Percentiles rank a stretch among this genome's conserved stretches.
These are phyloP conservation scores for Danaus melanippus DNA, from an alignment of 1,140 invertebrate species.

Conservation along the genomic window DNA sequence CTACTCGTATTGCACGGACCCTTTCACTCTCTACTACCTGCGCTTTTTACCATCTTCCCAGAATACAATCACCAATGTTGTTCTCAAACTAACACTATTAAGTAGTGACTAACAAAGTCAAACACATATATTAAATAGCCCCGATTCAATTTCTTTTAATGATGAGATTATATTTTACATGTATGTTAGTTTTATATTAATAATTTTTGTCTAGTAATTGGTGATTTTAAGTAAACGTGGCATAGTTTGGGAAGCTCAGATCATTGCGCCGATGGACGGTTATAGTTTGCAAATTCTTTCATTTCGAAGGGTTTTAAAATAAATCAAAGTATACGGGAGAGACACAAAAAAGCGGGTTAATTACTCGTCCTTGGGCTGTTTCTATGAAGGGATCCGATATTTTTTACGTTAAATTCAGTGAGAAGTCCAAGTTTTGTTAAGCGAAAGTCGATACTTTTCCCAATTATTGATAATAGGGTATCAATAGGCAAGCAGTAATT, in stretches of 20 bases:
- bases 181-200: too few relatives aligned
- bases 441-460: too few relatives aligned
- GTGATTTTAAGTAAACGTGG: background rate
- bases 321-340: slow-evolving; percentile 67
- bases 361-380: slow-evolving; percentile 52
- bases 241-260: slow-evolving; percentile 38
- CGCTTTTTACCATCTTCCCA: slow-evolving; percentile 62
- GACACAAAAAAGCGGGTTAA: slow-evolving; percentile 65
- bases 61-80: slow-evolving; percentile 45
- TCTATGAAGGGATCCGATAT: slow-evolving; percentile 54
- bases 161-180: too few relatives aligned
- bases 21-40: slow-evolving; percentile 71
- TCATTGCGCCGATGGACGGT: slow-evolving; percentile 41
- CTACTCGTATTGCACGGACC: slow-evolving; percentile 67
- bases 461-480: too few relatives aligned
- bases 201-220: background rate
- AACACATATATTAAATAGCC: too few relatives aligned
- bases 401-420: slow-evolving; percentile 20
- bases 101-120: too few relatives aligned
- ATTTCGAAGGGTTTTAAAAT: slow-evolving; percentile 63
- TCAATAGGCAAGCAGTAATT: too few relatives aligned
- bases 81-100: slow-evolving; percentile 17
- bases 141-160: too few relatives aligned
- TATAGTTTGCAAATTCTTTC: slow-evolving; percentile 67
- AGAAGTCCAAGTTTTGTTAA: too few relatives aligned